Evolutionary conservation across 2,888 invertebrate genomes (phyloP), one percentile per base, ranked within the genome.

Genomic region (Idaea biselata): DNA sequence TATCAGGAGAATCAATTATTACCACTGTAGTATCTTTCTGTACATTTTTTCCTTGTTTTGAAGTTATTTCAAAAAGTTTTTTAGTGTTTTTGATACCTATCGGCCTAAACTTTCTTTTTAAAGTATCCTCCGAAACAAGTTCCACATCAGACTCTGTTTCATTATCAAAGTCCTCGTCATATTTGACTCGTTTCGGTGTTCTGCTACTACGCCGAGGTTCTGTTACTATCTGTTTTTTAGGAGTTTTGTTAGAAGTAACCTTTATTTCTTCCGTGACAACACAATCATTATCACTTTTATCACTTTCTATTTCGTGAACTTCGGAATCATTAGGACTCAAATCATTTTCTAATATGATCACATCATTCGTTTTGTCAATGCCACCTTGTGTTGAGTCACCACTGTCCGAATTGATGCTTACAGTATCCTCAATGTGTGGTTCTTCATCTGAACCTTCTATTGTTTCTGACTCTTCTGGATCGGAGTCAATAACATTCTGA

Each of bases 1-100:
- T 95, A 84, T 95, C 94, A 87, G 96, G 96, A 14, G 96, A 96
- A 78, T 97, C 96, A 70, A 97, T 96, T 60, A 97, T 96, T 44
- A 96, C 96, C 70, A 96, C 89, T 7, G 96, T 96, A 0, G 96
- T 95, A 82, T 97, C 95, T 76, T 96, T 95, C 79, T 95, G 94
- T 59, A 89, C 89, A 61, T 70, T 59, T 68, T 80, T 83, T 63
- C 82, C 78, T 68, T 86, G 83, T 74, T 94, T 95, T 16, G 94
- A 93, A 11, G 96, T 95, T 73, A 96, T 95, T 80, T 95, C 95
- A 1, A 95, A 95, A 68, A 95, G 86, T 62, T 94, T 91, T 81
- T 95, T 96, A 1, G 96, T 95, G 76, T 96, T 95, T 80, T 94
- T 96, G 0, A 96, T 95, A 58, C 95, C 94, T 68, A 96, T 95